Conservation (phyloP, 2,113 vertebrate species). For the Proteles cristata region DNA sequence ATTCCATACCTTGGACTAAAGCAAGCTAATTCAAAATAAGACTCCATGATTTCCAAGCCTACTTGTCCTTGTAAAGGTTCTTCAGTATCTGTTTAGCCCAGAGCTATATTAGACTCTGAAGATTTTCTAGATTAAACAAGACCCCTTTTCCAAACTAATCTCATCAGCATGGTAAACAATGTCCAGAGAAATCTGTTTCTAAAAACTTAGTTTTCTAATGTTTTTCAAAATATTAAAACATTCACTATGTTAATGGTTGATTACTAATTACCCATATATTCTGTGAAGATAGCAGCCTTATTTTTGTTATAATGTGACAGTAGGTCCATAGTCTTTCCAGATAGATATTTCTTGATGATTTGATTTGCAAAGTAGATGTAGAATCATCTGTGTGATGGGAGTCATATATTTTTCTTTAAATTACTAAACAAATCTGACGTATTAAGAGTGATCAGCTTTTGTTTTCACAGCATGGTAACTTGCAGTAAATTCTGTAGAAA, state of each 20-base stretch:
- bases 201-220: background rate
- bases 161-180: background rate
- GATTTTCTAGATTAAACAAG: background rate
- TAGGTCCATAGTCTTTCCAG: background rate
- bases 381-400: background rate
- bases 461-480: background rate
- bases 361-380: constrained; percentile 10
- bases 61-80: background rate
- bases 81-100: background rate
- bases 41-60: background rate
- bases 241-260: background rate
- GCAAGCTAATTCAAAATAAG: constrained; percentile 19
- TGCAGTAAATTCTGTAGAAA: background rate
- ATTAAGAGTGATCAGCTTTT: constrained; percentile 23
- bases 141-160: background rate
- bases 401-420: background rate
- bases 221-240: background rate
- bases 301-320: background rate
- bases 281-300: background rate
- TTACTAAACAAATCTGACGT: constrained; percentile 21
- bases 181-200: background rate
- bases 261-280: background rate
- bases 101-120: background rate
- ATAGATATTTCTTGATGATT: background rate
- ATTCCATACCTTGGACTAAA: constrained; percentile 28